Evolutionary conservation across 1,140 invertebrate genomes (phyloP).

Genomic region (Amphibalanus amphitrite): DNA sequence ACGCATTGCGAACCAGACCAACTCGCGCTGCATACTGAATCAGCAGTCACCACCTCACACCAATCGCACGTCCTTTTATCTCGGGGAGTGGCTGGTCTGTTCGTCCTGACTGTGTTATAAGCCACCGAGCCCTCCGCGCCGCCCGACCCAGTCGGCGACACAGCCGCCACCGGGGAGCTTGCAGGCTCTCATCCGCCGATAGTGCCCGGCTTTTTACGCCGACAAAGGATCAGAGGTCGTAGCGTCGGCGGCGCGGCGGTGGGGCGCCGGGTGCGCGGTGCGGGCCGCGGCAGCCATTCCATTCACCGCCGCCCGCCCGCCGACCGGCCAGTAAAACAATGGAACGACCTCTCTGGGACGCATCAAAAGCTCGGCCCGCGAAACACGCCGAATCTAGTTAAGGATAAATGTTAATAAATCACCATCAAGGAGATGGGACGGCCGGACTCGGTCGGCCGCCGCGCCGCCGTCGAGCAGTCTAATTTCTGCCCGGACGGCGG

Average conservation of each 20-base stretch:
- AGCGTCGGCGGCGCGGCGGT: no score
- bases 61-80: no score
- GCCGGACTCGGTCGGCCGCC: background rate
- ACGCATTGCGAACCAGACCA: no score
- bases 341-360: background rate
- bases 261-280: no score
- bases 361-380: background rate
- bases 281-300: background rate
- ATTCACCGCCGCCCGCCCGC: background rate
- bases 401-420: constrained; percentile 1
- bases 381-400: constrained; percentile 1
- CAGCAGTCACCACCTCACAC: no score
- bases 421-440: background rate
- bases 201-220: background rate
- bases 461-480: background rate
- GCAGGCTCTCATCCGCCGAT: background rate
- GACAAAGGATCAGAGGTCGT: background rate
- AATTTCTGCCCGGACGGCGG: background rate
- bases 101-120: no score
- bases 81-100: no score
- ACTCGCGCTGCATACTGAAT: no score
- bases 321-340: background rate
- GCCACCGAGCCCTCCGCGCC: no score
- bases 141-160: no score
- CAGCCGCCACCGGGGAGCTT: background rate